phyloP scores from a whole-genome alignment of 2,797 vertebrate genomes.

The Halcyon leucocephala region DNA sequence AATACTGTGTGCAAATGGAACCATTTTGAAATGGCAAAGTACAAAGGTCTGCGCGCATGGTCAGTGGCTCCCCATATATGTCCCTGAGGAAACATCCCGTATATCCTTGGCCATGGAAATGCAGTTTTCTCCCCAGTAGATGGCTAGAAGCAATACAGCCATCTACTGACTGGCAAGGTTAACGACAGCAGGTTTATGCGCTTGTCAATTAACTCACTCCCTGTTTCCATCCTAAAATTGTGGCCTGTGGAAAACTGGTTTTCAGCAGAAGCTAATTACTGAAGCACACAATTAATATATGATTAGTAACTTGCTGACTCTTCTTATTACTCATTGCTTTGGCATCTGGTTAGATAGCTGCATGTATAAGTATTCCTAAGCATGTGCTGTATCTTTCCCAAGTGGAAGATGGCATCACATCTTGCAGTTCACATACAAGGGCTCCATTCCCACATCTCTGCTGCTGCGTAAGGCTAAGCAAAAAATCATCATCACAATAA shows the following conservation, averaged over 20 bases:
- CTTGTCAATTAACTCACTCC: neutral
- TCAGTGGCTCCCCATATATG: neutral
- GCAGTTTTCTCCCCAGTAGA: neutral
- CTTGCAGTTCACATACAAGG: neutral
- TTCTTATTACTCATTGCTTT: constrained; percentile 9
- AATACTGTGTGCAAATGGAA: neutral
- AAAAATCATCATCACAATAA: neutral
- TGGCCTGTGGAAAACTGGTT: constrained; percentile 22
- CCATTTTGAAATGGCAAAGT: neutral
- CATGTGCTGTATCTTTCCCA: neutral
- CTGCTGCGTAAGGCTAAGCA: neutral
- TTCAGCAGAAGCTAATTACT: constrained; percentile 16
- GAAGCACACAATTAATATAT: neutral
- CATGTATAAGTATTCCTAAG: neutral
- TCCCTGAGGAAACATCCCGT: neutral
- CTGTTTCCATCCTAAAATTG: neutral
- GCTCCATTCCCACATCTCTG: neutral
- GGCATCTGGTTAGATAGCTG: constrained; percentile 28
- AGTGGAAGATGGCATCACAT: neutral
- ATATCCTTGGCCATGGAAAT: neutral
- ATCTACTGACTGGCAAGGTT: constrained; percentile 59
- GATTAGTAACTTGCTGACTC: neutral
- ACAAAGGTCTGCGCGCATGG: neutral
- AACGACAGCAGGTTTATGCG: neutral
- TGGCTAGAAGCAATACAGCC: constrained; percentile 62